These are phyloP conservation scores for Microcebus murinus DNA, from an alignment of 2,113 vertebrate species.

Conservation along the genomic window DNA sequence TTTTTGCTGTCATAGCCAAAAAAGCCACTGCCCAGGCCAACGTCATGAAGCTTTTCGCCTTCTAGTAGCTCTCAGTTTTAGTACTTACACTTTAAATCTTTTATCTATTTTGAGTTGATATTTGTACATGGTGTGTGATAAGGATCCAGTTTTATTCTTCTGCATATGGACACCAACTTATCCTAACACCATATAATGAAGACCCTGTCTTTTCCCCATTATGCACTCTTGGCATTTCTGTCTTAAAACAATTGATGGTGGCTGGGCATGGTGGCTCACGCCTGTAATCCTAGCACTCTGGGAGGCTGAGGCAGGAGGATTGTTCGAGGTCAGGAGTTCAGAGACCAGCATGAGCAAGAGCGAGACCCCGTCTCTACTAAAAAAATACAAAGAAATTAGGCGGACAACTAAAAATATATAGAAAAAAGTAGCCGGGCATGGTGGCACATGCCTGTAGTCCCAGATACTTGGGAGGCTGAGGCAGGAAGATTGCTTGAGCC, in stretches of 20 bases:
- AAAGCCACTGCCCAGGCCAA: background rate
- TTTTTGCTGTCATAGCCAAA: background rate
- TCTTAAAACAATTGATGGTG: background rate
- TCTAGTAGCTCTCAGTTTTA: background rate
- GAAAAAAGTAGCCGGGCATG: too few relatives aligned
- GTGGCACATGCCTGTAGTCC: too few relatives aligned
- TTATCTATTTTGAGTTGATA: background rate
- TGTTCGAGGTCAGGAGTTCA: too few relatives aligned
- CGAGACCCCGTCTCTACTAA: too few relatives aligned
- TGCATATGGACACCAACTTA: background rate
- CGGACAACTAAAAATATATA: too few relatives aligned
- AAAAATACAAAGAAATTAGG: too few relatives aligned
- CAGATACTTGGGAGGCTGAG: too few relatives aligned
- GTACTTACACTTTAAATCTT: background rate
- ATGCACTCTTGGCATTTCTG: background rate
- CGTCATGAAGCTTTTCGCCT: background rate
- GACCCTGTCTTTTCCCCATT: background rate
- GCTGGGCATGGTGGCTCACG: too few relatives aligned
- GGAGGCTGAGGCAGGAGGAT: too few relatives aligned
- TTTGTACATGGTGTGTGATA: background rate
- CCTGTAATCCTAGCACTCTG: too few relatives aligned
- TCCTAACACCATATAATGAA: background rate
- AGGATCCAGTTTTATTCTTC: background rate
- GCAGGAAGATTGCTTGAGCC: too few relatives aligned
- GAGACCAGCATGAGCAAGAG: too few relatives aligned